Base-by-base conservation (phyloP, 1,140 invertebrate genomes). In the Ceratina calcarata region DNA sequence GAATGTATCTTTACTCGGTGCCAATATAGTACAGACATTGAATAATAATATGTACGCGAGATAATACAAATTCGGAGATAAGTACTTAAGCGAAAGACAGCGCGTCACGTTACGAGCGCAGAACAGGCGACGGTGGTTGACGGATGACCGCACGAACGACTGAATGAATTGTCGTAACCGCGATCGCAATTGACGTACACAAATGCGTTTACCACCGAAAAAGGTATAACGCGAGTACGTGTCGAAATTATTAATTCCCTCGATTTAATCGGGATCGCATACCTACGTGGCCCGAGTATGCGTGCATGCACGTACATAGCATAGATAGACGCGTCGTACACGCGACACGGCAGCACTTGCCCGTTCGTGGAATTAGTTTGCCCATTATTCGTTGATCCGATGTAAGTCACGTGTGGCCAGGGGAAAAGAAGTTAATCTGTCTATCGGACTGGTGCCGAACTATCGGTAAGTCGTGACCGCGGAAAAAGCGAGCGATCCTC, bases 401-500 rank as follows among this genome's bases (percentile, higher is more conserved):
- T 66, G 66, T 70, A 51, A 70, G 27, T 61, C 58, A 62, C 45
- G 66, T 62, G 60, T 70, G 20, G 45, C n/a, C 20, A 49, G 15
- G 45, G 57, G 20, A 53, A 62, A 53, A 32, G 20, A 58, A 58
- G 66, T 32, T 62, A 53, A 70, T n/a, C 70, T 24, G 69, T 22
- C 75, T 45, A 45, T 10, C 27, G 24, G 27, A 45, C 27, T 4
- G 27, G 27, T 32, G 27, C 27, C 66, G 68, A 72, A 72, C 51
- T 78, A 78, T 64, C 69, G 69, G 51, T 55, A 64, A 78, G 20
- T 24, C 24, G 60, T n/a, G 55, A n/a, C 16, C 49, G 24, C 49
- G n/a, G 49, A 69, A 78, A 78, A 78, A 72, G 68, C 49, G 69
- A 65, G 60, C 76, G 51, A 71, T 78, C 37, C n/a, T n/a, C 75